These are phyloP conservation scores for Epizoanthus rinbou DNA, from an alignment of 92 coral and sea anemone genomes.

Conservation along the genomic window DNA sequence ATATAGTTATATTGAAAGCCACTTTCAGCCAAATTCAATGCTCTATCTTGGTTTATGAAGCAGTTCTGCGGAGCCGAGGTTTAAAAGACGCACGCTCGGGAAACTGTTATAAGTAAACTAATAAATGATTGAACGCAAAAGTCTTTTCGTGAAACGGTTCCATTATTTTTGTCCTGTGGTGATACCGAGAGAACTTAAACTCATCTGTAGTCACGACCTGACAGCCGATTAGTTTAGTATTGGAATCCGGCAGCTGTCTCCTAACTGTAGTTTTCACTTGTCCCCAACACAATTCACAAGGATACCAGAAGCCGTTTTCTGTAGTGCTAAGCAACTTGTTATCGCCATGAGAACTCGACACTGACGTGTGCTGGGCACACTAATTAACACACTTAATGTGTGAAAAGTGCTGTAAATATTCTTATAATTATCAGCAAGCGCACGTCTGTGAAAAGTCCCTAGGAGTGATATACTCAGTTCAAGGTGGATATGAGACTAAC, in stretches of 20 bases:
- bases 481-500: no score
- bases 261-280: neutral
- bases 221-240: neutral
- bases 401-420: no score
- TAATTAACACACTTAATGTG: no score
- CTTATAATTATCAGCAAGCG: no score
- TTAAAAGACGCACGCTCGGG: neutral
- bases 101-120: neutral
- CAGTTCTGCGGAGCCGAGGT: neutral
- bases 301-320: conserved; percentile 3
- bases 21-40: conserved; percentile 28
- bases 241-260: conserved; percentile 26
- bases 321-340: conserved; percentile 35
- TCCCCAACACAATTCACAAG: neutral
- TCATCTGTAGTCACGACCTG: neutral
- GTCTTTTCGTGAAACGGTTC: neutral
- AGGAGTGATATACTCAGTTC: no score
- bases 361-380: no score
- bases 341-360: no score
- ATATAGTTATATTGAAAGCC: conserved; percentile 32
- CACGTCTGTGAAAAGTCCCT: no score
- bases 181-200: neutral
- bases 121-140: neutral
- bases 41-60: neutral
- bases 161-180: neutral